These are phyloP conservation scores for Harpagoxenus sublaevis DNA, from an alignment of 2,888 invertebrate genomes.

Conservation along the genomic window DNA sequence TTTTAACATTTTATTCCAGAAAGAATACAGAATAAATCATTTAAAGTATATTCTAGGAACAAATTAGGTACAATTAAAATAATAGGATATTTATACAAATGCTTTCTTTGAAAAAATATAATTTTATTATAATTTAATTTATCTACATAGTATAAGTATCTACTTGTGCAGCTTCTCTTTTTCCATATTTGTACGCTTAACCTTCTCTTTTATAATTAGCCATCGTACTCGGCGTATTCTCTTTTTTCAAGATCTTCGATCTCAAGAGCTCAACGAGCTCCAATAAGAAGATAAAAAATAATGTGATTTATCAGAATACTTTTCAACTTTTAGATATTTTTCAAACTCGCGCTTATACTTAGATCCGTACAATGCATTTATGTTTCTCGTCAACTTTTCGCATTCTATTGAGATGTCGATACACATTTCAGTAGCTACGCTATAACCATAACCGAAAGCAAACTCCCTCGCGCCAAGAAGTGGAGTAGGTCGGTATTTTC, in stretches of 20 bases:
- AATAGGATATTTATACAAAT: not conserved
- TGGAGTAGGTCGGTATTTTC: conserved; percentile 72
- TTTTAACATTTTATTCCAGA: not conserved
- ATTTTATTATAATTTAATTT: not conserved
- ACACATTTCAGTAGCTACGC: conserved; percentile 53
- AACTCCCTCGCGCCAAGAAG: conserved; percentile 65
- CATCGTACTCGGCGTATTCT: too few relatives aligned
- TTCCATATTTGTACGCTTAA: not conserved
- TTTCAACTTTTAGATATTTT: too few relatives aligned
- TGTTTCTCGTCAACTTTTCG: not conserved
- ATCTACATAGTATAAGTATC: not conserved
- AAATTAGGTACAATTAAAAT: not conserved
- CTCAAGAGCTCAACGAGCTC: not conserved
- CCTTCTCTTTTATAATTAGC: not conserved
- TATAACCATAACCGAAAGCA: conserved; percentile 76
- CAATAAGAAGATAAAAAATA: not conserved
- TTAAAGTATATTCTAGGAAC: not conserved
- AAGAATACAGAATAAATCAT: not conserved
- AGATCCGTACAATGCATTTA: not conserved
- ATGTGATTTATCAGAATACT: not conserved
- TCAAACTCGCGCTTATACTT: not conserved
- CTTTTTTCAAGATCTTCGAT: not conserved
- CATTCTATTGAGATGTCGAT: conserved; percentile 17
- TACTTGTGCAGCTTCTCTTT: not conserved
- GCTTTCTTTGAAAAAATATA: not conserved